Evolutionary conservation across 30 jellyfish, hydroid and myxozoan species (phyloP).

Genomic region (Turritopsis dohrnii): DNA sequence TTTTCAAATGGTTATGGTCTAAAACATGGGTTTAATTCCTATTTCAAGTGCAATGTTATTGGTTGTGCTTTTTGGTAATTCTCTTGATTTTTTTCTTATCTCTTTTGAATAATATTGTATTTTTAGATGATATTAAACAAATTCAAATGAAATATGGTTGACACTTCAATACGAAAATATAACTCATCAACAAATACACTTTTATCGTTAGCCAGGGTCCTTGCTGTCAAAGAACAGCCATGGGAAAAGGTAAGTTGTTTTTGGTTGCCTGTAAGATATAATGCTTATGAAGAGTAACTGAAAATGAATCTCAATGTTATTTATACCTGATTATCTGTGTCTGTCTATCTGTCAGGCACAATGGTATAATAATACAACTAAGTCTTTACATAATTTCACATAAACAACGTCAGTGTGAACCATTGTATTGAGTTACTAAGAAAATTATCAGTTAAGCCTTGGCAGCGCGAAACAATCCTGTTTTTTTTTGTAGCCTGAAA

Average conservation of each 20-base stretch:
- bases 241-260: constrained; percentile 40
- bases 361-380: not conserved
- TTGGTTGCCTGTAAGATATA: not conserved
- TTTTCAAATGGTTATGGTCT: too few species aligned
- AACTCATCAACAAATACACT: constrained; percentile 35
- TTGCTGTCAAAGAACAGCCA: constrained; percentile 34
- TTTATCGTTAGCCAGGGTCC: constrained; percentile 34
- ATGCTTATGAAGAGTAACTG: too few species aligned
- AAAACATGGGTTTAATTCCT: too few species aligned
- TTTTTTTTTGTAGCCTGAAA: too few species aligned
- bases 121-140: not conserved
- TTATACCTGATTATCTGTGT: not conserved
- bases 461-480: too few species aligned
- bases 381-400: not conserved
- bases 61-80: too few species aligned
- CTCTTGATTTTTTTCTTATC: too few species aligned
- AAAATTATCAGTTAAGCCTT: too few species aligned
- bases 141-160: constrained; percentile 2
- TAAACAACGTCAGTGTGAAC: too few species aligned
- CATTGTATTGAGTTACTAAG: too few species aligned
- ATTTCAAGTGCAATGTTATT: too few species aligned
- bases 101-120: not conserved
- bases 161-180: constrained; percentile 27
- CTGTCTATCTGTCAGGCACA: not conserved
- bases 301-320: not conserved